Conservation (phyloP, 2,888 invertebrate species). For the Apamea anceps region DNA sequence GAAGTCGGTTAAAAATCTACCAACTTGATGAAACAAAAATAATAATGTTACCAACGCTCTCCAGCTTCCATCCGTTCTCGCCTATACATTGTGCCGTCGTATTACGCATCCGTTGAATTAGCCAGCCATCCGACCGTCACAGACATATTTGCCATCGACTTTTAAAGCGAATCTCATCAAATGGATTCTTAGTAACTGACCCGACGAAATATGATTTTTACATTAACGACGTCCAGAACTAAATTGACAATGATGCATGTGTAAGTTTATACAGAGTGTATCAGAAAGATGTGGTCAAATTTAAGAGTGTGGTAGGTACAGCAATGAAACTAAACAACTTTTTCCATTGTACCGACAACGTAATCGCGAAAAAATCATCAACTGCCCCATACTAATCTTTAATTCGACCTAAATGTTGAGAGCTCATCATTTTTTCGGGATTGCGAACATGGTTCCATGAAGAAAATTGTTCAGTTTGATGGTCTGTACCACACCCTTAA, state of each 20-base stretch:
- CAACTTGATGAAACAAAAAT: neutral
- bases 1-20: neutral
- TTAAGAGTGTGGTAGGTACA: neutral
- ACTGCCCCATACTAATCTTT: neutral
- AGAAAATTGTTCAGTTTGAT: neutral
- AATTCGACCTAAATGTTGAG: neutral
- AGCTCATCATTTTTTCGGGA: neutral
- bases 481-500: neutral
- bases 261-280: neutral
- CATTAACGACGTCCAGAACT: slow-evolving; percentile 45
- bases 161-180: slow-evolving; percentile 57
- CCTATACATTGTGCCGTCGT: slow-evolving; percentile 16
- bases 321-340: neutral
- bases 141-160: slow-evolving; percentile 53
- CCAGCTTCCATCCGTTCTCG: slow-evolving; percentile 20
- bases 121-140: slow-evolving; percentile 35
- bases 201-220: slow-evolving; percentile 56
- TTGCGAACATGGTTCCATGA: neutral
- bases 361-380: neutral
- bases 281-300: neutral
- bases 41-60: neutral
- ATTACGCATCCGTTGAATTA: slow-evolving; percentile 61
- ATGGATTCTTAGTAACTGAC: slow-evolving; percentile 50
- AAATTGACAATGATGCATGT: slow-evolving; percentile 52
- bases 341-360: neutral